A percentile compares a stretch with the other conserved stretches of the same genome.
phyloP scores from a whole-genome alignment of 2,888 invertebrate genomes.

The Eupithecia exiguata region DNA sequence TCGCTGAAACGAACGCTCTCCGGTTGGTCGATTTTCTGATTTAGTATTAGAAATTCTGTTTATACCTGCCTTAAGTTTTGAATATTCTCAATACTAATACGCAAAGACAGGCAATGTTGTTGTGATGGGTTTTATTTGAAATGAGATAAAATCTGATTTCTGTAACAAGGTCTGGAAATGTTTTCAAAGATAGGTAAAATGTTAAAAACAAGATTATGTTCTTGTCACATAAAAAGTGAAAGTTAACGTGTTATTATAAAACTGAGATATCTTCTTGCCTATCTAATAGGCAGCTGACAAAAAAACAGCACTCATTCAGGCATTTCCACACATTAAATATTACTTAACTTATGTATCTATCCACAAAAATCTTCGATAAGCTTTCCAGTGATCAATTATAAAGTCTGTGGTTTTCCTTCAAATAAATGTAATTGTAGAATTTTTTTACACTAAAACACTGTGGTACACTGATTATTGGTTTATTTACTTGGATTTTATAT shows the following conservation, averaged over 20 bases:
- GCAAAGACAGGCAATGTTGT: background rate
- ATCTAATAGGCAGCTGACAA: background rate
- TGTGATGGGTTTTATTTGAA: background rate
- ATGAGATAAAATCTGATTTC: constrained; percentile 6
- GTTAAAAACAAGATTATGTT: background rate
- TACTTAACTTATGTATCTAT: background rate
- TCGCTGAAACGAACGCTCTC: background rate
- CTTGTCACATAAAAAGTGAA: background rate
- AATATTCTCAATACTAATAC: background rate
- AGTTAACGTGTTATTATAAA: background rate
- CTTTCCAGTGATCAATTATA: background rate
- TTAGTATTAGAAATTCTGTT: background rate
- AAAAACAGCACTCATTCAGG: background rate
- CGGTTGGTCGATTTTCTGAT: background rate
- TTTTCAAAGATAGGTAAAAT: background rate
- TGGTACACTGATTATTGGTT: background rate
- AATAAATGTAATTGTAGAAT: background rate
- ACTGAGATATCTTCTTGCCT: background rate
- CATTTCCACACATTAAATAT: background rate
- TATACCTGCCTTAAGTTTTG: background rate
- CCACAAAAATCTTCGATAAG: background rate
- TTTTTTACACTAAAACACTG: background rate
- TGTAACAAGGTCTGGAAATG: constrained; percentile 8
- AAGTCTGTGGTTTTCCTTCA: background rate
- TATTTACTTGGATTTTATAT: background rate